Evolutionary conservation across 2,888 invertebrate species (phyloP).

Genomic region (Hedya salicella): DNA sequence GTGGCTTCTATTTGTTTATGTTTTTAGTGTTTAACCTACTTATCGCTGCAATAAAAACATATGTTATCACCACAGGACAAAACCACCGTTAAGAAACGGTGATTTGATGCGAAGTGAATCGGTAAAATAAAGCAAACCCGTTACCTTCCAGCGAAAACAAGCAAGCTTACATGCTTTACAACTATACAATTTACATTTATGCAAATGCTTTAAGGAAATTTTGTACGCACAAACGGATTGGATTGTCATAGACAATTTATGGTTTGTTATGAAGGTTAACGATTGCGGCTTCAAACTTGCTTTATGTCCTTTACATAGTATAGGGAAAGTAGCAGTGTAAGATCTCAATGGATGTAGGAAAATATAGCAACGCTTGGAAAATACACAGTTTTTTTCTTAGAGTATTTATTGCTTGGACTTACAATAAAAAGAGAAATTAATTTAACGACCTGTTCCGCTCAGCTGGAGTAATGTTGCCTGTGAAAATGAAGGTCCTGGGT

Average conservation of each 20-base stretch:
- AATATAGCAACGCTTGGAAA: background rate
- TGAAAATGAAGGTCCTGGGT: too few relatives aligned
- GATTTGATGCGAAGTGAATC: constrained; percentile 38
- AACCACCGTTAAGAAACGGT: constrained; percentile 43
- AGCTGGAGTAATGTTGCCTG: too few relatives aligned
- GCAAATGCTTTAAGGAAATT: constrained; percentile 34
- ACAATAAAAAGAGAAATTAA: too few relatives aligned
- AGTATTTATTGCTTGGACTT: too few relatives aligned
- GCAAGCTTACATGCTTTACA: constrained; percentile 31
- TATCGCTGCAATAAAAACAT: background rate
- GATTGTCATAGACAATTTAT: constrained; percentile 10
- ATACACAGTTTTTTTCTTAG: background rate
- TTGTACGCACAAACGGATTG: constrained; percentile 22
- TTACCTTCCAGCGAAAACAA: constrained; percentile 37
- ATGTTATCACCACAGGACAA: constrained; percentile 29
- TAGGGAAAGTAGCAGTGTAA: background rate
- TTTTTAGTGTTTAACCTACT: background rate
- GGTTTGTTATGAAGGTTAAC: constrained; percentile 29
- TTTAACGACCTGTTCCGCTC: too few relatives aligned
- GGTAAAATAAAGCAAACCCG: constrained; percentile 38
- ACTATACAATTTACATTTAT: constrained; percentile 40
- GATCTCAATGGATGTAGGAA: background rate
- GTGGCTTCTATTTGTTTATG: background rate
- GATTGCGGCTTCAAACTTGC: constrained; percentile 4
- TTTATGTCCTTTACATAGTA: background rate